Percentiles rank a stretch among this genome's conserved stretches.
These are phyloP conservation scores for Magallana angulata DNA, from an alignment of 1,140 invertebrate genomes.

Conservation along the genomic window DNA sequence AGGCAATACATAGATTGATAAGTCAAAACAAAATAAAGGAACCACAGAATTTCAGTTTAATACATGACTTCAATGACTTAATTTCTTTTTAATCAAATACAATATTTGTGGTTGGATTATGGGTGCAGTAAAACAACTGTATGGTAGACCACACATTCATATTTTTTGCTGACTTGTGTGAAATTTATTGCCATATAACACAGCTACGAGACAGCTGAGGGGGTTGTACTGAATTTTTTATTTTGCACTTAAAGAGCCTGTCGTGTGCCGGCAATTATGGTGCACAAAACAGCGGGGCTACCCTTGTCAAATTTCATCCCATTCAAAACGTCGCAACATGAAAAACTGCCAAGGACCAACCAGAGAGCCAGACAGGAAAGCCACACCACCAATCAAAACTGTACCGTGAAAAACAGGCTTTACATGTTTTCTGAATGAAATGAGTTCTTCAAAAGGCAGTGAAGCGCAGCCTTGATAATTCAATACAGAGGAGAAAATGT, in stretches of 20 bases:
- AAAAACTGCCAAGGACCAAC: slow-evolving; percentile 17
- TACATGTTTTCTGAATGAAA: slow-evolving; percentile 9
- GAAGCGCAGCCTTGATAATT: slow-evolving; percentile 17
- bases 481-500: slow-evolving; percentile 8
- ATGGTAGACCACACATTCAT: neutral
- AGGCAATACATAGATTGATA: too few species aligned
- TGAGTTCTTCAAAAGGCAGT: slow-evolving; percentile 1
- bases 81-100: too few species aligned
- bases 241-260: slow-evolving; percentile 46
- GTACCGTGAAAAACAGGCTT: neutral
- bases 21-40: slow-evolving; percentile 10
- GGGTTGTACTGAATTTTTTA: neutral
- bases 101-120: too few species aligned
- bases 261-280: slow-evolving; percentile 39
- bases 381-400: slow-evolving; percentile 28
- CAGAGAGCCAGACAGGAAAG: slow-evolving; percentile 13
- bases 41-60: too few species aligned
- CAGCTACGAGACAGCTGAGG: neutral
- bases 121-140: neutral
- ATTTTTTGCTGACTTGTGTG: slow-evolving; percentile 45
- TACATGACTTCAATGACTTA: too few species aligned
- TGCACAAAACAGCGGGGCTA: neutral
- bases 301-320: slow-evolving; percentile 1
- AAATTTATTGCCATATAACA: slow-evolving; percentile 20
- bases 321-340: slow-evolving; percentile 28